Evolutionary conservation across 2,797 vertebrate genomes (phyloP), one percentile per base, ranked within the genome.

Genomic region (Sebastes flavidus): DNA sequence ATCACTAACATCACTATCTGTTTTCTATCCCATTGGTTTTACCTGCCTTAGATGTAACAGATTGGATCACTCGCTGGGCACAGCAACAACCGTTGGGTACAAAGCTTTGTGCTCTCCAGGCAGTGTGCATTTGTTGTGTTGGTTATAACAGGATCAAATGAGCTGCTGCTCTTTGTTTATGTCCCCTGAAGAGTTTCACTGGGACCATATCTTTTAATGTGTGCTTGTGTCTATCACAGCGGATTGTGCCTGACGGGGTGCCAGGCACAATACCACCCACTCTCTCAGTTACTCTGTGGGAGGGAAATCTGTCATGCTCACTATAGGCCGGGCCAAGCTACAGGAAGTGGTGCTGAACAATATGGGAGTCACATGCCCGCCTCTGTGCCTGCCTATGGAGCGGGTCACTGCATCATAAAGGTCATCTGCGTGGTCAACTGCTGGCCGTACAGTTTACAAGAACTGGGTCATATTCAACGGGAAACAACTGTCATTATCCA

Each of bases 301-400:
- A 80, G 76, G 65, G 66, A 59, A 80, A 63, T 71, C 75, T 78
- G 88, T 83, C 80, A 85, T 72, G 36, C 71, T 81, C 78, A 72
- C 65, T 20, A 24, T 27, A 25, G 54, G 63, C 56, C 36, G n/a
- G 56, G 30, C 60, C 54, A 36, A 58, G 77, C 56, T n/a, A 77
- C 74, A 83, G 86, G 86, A 92, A 90, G 77, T 66, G 59, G 55
- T 62, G 71, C 75, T 36, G 76, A 82, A 87, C 74, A 86, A 86
- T 88, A 74, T 30, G 36, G 25, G 11, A 71, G 74, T 87, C 83
- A 79, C 73, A 78, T 56, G 6, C 29, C 55, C 52, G 22, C 30
- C 54, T 82, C 71, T 65, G 46, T 62, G 20, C 76, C 61, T 32
- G 46, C 75, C 61, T 32, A 58, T 52, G 30, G 54, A 66, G 71